phyloP scores from a whole-genome alignment of 2,888 invertebrate species.

The Carterocephalus palaemon region DNA sequence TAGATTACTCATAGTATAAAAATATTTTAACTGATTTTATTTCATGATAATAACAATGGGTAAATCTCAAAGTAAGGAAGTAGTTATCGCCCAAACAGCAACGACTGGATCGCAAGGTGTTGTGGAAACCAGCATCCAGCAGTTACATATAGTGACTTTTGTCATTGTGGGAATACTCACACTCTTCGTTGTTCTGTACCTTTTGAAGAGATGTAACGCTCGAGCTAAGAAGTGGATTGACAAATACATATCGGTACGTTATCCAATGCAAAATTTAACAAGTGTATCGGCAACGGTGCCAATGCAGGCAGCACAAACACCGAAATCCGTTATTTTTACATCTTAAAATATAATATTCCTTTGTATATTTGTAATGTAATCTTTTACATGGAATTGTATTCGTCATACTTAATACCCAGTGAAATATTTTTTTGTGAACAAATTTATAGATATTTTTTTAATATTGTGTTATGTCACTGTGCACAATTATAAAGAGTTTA shows the following conservation, averaged over 20 bases:
- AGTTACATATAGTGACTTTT: background rate
- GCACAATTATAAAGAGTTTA: no score
- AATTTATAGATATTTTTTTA: no score
- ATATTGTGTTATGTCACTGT: no score
- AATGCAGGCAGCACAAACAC: no score
- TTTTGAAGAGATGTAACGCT: background rate
- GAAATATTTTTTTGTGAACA: no score
- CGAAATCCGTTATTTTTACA: background rate
- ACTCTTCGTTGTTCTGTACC: background rate
- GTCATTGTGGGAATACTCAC: background rate
- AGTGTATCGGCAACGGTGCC: background rate
- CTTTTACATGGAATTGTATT: no score
- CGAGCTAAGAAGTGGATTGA: background rate
- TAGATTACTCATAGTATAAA: no score
- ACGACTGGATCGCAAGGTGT: no score
- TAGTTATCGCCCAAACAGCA: no score
- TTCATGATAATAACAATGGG: conserved; percentile 1
- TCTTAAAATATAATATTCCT: background rate
- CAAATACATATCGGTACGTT: background rate
- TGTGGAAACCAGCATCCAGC: background rate
- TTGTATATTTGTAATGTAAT: no score
- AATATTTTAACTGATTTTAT: background rate
- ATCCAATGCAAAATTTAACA: background rate
- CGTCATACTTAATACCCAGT: no score
- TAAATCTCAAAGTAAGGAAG: background rate